phyloP scores from a whole-genome alignment of 2,888 invertebrate species.

The Malacosoma neustria region DNA sequence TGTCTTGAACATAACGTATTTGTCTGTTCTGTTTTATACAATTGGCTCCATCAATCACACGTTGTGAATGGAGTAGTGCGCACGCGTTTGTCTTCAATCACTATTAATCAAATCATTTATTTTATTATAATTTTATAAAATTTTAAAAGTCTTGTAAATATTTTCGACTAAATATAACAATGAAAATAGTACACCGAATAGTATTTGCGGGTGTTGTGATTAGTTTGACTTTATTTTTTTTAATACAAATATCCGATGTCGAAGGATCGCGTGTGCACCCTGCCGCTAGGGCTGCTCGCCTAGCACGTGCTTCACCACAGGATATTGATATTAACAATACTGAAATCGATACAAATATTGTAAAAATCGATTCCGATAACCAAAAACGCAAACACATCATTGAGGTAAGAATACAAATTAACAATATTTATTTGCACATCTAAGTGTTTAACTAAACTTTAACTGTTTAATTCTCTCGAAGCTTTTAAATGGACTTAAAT shows the following conservation, averaged over 20 bases:
- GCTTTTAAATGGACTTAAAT: conserved; percentile 11
- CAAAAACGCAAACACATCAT: conserved; percentile 13
- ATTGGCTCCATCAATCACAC: conserved; percentile 11
- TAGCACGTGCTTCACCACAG: conserved; percentile 8
- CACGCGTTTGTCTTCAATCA: conserved; percentile 1
- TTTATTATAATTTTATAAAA: conserved; percentile 8
- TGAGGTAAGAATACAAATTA: conserved; percentile 15
- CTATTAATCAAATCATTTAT: not conserved
- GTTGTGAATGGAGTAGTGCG: conserved; percentile 7
- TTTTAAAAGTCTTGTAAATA: no score
- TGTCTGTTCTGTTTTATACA: no score
- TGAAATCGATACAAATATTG: conserved; percentile 1
- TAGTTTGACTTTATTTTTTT: conserved; percentile 22
- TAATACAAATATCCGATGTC: conserved; percentile 23
- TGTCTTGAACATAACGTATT: no score
- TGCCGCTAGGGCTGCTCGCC: conserved; percentile 13
- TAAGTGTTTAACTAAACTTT: not conserved
- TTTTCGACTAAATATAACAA: no score
- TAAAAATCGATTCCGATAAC: conserved; percentile 6
- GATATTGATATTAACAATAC: conserved; percentile 2
- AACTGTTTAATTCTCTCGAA: not conserved
- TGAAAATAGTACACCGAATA: conserved; percentile 36
- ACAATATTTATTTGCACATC: no score
- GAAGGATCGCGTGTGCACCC: conserved; percentile 14
- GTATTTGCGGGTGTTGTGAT: conserved; percentile 23